Percentiles rank a stretch among this genome's conserved stretches.
Evolutionary conservation across 2,113 vertebrate species (phyloP).

Genomic region (Pangasianodon hypophthalmus): DNA sequence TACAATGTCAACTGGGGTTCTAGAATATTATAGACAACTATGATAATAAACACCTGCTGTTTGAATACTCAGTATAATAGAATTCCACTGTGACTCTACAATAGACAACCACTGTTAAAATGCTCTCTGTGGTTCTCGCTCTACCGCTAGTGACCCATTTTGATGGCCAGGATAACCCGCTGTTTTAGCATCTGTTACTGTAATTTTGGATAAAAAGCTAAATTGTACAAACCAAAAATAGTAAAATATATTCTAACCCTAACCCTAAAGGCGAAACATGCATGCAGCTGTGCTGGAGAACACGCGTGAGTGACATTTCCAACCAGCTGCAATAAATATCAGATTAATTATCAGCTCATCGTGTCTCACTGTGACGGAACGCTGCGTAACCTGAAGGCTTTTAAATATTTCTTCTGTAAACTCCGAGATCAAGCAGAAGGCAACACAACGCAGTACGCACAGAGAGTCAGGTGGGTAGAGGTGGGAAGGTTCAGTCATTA

Average conservation of each 20-base stretch:
- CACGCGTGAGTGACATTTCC: constrained; percentile 44
- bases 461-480: neutral
- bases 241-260: neutral
- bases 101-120: neutral
- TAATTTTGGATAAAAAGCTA: neutral
- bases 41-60: neutral
- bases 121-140: neutral
- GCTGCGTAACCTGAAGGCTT: neutral
- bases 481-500: constrained; percentile 10
- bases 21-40: neutral
- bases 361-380: neutral
- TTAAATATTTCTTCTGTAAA: constrained; percentile 8
- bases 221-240: neutral
- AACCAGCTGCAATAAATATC: constrained; percentile 39
- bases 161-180: neutral
- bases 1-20: neutral
- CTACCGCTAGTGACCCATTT: neutral
- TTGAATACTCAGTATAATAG: neutral
- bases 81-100: neutral
- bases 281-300: constrained; percentile 7
- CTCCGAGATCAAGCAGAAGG: neutral
- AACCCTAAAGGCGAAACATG: constrained; percentile 6
- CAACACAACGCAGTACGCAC: neutral
- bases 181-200: neutral
- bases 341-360: constrained; percentile 26